These are phyloP conservation scores for Neogobius melanostomus DNA, from an alignment of 2,113 vertebrate species.

Conservation along the genomic window DNA sequence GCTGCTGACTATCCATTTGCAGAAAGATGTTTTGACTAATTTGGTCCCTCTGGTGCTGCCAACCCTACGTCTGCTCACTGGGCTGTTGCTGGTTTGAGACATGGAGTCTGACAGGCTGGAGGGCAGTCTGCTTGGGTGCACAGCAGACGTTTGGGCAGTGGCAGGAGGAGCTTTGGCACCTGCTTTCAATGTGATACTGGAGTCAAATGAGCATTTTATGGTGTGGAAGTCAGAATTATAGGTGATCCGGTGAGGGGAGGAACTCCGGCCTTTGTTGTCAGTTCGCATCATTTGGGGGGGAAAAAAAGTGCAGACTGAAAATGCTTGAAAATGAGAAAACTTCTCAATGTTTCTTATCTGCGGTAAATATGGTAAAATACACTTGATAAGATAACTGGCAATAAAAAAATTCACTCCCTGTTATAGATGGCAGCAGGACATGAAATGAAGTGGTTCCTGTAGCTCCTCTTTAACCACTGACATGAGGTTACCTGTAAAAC, in stretches of 20 bases:
- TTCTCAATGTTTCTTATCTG: constrained; percentile 3
- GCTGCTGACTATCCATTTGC: constrained; percentile 84
- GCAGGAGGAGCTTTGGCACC: not conserved
- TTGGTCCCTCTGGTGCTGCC: constrained; percentile 81
- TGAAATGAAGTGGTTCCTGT: constrained; percentile 11
- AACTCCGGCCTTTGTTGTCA: constrained; percentile 86
- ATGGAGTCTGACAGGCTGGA: constrained; percentile 50
- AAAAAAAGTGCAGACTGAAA: not conserved
- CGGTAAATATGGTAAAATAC: constrained; percentile 13
- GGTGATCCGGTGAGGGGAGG: constrained; percentile 89
- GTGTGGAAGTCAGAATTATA: constrained; percentile 90
- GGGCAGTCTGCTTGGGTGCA: constrained; percentile 20
- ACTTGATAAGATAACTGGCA: constrained; percentile 23
- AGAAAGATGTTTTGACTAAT: constrained; percentile 90
- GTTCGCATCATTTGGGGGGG: constrained; percentile 84
- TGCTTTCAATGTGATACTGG: constrained; percentile 56
- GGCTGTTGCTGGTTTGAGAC: constrained; percentile 38
- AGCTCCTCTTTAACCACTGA: constrained; percentile 1
- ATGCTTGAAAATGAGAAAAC: not conserved
- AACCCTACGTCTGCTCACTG: constrained; percentile 77
- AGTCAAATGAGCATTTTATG: constrained; percentile 89
- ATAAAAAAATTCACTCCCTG: constrained; percentile 25
- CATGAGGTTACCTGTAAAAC: constrained; percentile 26
- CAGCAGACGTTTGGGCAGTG: constrained; percentile 7
- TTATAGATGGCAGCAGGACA: constrained; percentile 21